These are phyloP conservation scores for Uloborus diversus DNA, from an alignment of 1,140 invertebrate genomes.

Conservation along the genomic window DNA sequence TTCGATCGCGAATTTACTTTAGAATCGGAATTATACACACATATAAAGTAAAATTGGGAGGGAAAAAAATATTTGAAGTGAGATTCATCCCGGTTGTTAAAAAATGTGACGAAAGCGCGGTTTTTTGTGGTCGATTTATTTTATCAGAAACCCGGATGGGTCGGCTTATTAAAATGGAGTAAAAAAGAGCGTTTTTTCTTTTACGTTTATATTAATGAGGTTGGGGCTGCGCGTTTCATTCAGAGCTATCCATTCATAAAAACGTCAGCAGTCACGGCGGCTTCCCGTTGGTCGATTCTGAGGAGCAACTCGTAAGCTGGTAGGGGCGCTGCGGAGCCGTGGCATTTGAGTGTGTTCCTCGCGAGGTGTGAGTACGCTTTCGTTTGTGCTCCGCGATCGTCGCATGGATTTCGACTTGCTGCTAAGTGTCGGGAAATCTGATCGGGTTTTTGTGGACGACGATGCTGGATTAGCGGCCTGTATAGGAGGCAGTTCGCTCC, in stretches of 20 bases:
- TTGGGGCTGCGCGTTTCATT: background rate
- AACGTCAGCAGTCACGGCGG: constrained; percentile 38
- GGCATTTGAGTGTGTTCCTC: background rate
- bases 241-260: constrained; percentile 47
- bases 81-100: background rate
- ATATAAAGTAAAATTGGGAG: background rate
- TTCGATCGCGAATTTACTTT: background rate
- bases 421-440: background rate
- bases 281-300: constrained; percentile 21
- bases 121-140: background rate
- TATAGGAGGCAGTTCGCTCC: background rate
- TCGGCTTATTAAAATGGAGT: constrained; percentile 38
- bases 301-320: background rate
- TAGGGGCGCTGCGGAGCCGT: background rate
- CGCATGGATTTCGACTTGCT: background rate
- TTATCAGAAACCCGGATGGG: constrained; percentile 25
- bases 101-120: too few species aligned
- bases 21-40: too few species aligned
- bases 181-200: constrained; percentile 34
- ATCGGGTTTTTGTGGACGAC: too few species aligned
- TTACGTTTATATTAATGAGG: constrained; percentile 43
- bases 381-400: background rate
- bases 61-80: background rate
- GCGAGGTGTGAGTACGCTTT: background rate
- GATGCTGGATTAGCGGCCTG: constrained; percentile 6